Evolutionary conservation across 2,113 vertebrate genomes (phyloP).

Genomic region (Pipra filicauda): DNA sequence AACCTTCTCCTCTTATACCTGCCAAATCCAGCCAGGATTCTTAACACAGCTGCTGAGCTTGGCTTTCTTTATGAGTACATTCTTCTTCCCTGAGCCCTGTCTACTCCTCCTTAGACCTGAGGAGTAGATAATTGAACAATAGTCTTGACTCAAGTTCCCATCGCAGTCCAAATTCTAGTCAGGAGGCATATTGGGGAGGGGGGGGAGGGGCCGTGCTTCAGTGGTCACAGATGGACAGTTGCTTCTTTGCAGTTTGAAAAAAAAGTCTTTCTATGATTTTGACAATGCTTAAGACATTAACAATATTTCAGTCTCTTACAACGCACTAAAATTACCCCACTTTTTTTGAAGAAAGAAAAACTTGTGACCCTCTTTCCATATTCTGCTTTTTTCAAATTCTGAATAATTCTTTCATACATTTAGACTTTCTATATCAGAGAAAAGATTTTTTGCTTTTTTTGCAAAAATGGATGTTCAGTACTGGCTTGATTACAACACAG

Average conservation of each 20-base stretch:
- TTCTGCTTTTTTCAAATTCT: neutral
- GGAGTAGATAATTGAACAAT: neutral
- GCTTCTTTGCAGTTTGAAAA: neutral
- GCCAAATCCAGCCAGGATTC: neutral
- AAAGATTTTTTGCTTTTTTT: neutral
- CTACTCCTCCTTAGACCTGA: neutral
- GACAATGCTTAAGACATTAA: neutral
- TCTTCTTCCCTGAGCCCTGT: neutral
- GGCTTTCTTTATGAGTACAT: neutral
- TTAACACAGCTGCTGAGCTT: neutral
- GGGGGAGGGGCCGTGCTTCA: neutral
- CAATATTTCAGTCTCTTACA: neutral
- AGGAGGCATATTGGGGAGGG: neutral
- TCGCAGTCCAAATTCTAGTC: neutral
- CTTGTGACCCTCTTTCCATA: neutral
- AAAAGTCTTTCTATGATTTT: neutral
- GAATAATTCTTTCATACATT: neutral
- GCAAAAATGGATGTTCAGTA: neutral
- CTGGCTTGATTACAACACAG: neutral
- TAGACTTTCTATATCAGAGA: neutral
- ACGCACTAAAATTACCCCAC: neutral
- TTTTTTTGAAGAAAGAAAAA: neutral
- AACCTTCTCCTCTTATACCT: neutral
- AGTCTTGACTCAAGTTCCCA: neutral
- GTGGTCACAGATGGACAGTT: neutral